A percentile compares a stretch with the other conserved stretches of the same genome.
These are phyloP conservation scores for Eumaeus atala DNA, from an alignment of 1,140 invertebrate genomes.

Conservation along the genomic window DNA sequence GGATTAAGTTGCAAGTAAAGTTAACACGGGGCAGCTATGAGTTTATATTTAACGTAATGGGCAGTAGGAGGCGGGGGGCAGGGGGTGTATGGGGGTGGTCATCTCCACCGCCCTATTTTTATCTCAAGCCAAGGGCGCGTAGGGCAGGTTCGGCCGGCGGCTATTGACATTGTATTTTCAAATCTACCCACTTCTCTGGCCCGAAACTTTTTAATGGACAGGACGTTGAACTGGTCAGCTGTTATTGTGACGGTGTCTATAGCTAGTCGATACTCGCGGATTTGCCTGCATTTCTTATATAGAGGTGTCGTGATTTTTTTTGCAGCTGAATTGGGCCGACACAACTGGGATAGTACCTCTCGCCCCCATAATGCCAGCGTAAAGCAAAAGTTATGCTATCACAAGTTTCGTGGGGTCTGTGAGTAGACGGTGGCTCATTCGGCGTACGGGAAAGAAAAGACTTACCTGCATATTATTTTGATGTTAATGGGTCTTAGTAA, in stretches of 20 bases:
- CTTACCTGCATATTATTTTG: too few relatives aligned
- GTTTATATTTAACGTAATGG: conserved; percentile 16
- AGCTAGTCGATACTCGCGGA: too few relatives aligned
- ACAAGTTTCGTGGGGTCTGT: too few relatives aligned
- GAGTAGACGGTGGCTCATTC: too few relatives aligned
- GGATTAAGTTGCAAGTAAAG: neutral
- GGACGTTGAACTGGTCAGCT: conserved; percentile 53
- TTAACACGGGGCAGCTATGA: conserved; percentile 11
- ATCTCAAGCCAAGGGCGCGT: conserved; percentile 70
- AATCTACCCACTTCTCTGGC: conserved; percentile 65
- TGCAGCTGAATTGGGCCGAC: too few relatives aligned
- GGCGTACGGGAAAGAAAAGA: too few relatives aligned
- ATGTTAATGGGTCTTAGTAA: too few relatives aligned
- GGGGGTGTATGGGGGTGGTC: conserved; percentile 38
- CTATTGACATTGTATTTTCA: conserved; percentile 72
- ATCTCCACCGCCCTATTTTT: conserved; percentile 53
- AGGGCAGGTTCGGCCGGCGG: conserved; percentile 68
- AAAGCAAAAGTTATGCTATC: too few relatives aligned
- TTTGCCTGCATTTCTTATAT: too few relatives aligned
- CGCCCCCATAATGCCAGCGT: too few relatives aligned
- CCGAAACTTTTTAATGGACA: conserved; percentile 64
- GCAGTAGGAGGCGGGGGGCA: conserved; percentile 18
- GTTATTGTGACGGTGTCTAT: conserved; percentile 14
- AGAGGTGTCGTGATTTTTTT: too few relatives aligned
- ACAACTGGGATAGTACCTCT: too few relatives aligned